Evolutionary conservation across 2,797 vertebrate genomes (phyloP), one percentile per base, ranked within the genome.

Genomic region (Orientallactaga sibirica): DNA sequence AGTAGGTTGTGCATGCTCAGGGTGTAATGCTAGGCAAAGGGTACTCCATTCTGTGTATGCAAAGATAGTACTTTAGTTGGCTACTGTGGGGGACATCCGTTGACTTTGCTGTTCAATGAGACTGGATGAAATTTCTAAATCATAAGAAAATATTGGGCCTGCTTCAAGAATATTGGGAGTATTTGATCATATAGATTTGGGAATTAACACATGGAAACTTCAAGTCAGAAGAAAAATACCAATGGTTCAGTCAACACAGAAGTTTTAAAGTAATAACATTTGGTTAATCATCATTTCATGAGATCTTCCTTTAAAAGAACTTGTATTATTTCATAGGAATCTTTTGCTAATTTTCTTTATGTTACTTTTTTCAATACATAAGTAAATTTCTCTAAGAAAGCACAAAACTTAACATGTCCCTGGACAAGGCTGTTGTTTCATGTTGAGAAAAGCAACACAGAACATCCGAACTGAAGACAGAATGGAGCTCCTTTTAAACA

Each of bases 371-470:
- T 89, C 55, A 87, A 81, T 97, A 98, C 97, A 93, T 84, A 97
- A 88, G 55, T 95, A 97, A 97, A 93, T 97, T 95, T 97, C 94
- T 77, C 86, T 91, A 86, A 96, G 82, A 96, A 66, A 33, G 48
- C 11, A 12, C 24, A 70, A 91, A 85, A 93, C 96, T 96, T 91
- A 97, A 96, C 89, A 86, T 95, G 82, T 74, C 96, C 92, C 73
- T 94, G 97, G 96, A 97, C 96, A 96, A 93, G 97, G 19, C 91
- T 97, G 83, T 94, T 96, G 81, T 95, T 96, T 96, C 92, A 92
- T 90, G 41, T 78, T 88, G 73, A 52, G 2, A 20, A 93, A 97
- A 71, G 88, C 74, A 92, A 94, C 77, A 67, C 6, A 93, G 84
- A 83, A 90, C 84, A 43, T 58, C 90, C 66, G 94, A 95, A 92